These are phyloP conservation scores for Microplitis manilae DNA, from an alignment of 2,888 invertebrate genomes.

Conservation along the genomic window DNA sequence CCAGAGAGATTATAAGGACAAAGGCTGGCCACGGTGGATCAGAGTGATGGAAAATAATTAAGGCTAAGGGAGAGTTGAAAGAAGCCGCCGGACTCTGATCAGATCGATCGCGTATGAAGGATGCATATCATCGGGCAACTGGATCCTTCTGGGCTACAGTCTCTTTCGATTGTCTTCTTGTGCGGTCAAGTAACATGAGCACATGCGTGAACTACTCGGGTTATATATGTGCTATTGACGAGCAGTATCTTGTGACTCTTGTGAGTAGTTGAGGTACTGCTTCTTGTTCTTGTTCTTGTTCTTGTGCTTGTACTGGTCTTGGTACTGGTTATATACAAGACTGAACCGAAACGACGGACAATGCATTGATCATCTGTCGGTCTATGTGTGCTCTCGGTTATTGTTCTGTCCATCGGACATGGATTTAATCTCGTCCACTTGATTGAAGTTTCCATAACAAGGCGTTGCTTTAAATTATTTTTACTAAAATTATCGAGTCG, in stretches of 20 bases:
- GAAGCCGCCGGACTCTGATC: conserved; percentile 55
- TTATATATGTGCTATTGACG: conserved; percentile 36
- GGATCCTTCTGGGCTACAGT: conserved; percentile 31
- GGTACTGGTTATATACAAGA: conserved; percentile 25
- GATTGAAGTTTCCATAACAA: neutral
- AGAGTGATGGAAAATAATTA: conserved; percentile 67
- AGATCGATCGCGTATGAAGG: conserved; percentile 41
- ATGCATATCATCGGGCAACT: conserved; percentile 45
- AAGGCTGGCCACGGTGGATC: conserved; percentile 57
- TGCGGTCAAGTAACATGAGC: conserved; percentile 35
- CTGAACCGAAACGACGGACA: conserved; percentile 47
- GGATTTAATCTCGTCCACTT: conserved; percentile 21
- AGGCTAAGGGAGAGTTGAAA: conserved; percentile 59
- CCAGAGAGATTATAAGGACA: conserved; percentile 51
- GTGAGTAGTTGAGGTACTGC: conserved; percentile 20
- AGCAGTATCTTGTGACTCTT: conserved; percentile 40
- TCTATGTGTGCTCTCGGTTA: conserved; percentile 1
- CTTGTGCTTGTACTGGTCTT: neutral
- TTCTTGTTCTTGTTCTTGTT: neutral
- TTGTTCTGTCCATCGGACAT: conserved; percentile 29
- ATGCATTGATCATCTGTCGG: conserved; percentile 35
- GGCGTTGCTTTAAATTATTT: neutral
- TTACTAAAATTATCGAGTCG: neutral
- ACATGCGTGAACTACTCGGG: conserved; percentile 19
- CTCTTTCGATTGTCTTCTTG: conserved; percentile 35